Evolutionary conservation across 2,888 invertebrate species (phyloP).

Genomic region (Aquatica leii): DNA sequence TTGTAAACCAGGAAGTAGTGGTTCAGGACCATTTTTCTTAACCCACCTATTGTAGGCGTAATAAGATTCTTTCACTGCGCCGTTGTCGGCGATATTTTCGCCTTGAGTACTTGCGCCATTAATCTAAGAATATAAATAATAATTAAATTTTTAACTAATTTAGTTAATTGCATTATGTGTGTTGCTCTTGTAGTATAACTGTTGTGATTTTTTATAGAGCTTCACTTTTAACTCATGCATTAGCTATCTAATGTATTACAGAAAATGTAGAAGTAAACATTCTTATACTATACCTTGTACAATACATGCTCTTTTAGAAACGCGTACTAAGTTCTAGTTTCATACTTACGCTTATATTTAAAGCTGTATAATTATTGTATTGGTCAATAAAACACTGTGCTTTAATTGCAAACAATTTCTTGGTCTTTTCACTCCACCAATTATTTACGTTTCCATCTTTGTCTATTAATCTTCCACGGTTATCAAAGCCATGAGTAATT

Average conservation of each 20-base stretch:
- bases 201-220: too few species aligned
- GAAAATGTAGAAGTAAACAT: too few species aligned
- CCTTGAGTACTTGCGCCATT: constrained; percentile 93
- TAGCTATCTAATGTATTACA: too few species aligned
- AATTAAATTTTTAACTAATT: too few species aligned
- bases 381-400: constrained; percentile 26
- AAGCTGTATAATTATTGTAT: constrained; percentile 16
- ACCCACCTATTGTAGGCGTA: constrained; percentile 82
- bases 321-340: too few species aligned
- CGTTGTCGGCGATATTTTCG: constrained; percentile 95
- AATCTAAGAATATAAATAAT: constrained; percentile 73
- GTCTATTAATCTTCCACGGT: constrained; percentile 24
- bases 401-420: constrained; percentile 8
- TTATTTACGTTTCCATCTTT: constrained; percentile 24
- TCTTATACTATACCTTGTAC: too few species aligned
- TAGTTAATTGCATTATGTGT: too few species aligned
- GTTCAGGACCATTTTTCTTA: constrained; percentile 68
- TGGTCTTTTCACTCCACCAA: constrained; percentile 27
- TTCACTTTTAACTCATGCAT: too few species aligned
- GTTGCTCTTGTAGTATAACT: too few species aligned
- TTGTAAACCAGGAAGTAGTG: constrained; percentile 71
- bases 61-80: constrained; percentile 91
- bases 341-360: constrained; percentile 18
- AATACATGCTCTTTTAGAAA: too few species aligned
- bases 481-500: constrained; percentile 84